phyloP scores from a whole-genome alignment of 1,140 invertebrate genomes.

The Drosophila paulistorum region DNA sequence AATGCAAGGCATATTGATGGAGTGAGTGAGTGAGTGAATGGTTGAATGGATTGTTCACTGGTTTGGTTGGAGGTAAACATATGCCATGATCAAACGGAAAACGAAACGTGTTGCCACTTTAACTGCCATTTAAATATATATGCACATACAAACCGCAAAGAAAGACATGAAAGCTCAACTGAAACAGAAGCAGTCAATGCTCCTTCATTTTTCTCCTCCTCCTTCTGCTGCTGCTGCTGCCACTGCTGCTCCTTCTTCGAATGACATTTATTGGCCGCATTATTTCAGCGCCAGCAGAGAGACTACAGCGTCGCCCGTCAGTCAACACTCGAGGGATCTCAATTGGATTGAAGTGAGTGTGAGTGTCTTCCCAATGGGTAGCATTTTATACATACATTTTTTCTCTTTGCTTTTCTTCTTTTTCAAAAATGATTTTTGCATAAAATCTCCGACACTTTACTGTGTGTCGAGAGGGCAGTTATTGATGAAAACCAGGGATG shows the following conservation, averaged over 20 bases:
- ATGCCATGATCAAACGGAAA: conserved; percentile 63
- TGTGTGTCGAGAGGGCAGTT: conserved; percentile 8
- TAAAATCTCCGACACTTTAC: conserved; percentile 70
- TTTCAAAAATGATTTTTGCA: conserved; percentile 61
- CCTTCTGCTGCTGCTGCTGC: not conserved
- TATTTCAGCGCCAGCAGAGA: conserved; percentile 68
- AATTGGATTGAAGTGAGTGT: conserved; percentile 39
- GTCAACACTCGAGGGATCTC: conserved; percentile 71
- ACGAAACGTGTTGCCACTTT: conserved; percentile 79
- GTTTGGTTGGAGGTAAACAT: conserved; percentile 38
- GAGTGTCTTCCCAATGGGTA: conserved; percentile 47
- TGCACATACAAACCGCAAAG: conserved; percentile 62
- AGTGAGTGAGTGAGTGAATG: conserved; percentile 14
- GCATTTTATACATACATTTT: conserved; percentile 35
- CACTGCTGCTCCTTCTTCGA: conserved; percentile 30
- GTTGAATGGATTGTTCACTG: conserved; percentile 25
- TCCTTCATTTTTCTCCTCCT: not conserved
- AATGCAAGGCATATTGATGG: conserved; percentile 44
- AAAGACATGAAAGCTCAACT: conserved; percentile 63
- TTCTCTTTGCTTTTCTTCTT: conserved; percentile 13
- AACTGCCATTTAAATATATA: conserved; percentile 78
- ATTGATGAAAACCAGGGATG: conserved; percentile 1
- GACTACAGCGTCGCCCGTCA: conserved; percentile 47
- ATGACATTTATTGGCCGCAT: conserved; percentile 81
- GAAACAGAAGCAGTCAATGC: conserved; percentile 9